Percentiles rank a stretch among this genome's conserved stretches.
These are phyloP conservation scores for Oryzias woworae DNA, from an alignment of 2,113 vertebrate species.

Conservation along the genomic window DNA sequence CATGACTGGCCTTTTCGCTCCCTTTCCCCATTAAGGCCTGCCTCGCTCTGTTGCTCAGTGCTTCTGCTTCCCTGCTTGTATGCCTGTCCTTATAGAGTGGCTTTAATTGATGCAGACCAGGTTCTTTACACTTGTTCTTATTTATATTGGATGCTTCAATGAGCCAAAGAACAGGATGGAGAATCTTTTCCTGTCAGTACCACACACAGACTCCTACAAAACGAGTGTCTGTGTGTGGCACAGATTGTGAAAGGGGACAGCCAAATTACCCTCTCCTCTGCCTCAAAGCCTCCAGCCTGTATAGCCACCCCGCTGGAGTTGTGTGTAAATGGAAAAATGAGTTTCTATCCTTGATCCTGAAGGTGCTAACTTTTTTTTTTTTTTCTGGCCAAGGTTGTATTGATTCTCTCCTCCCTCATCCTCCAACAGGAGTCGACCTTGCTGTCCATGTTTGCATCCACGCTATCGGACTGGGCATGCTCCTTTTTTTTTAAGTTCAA, in stretches of 20 bases:
- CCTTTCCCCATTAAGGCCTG: constrained; percentile 42
- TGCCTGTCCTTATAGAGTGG: constrained; percentile 35
- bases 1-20: constrained; percentile 28
- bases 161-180: constrained; percentile 35
- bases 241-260: constrained; percentile 10
- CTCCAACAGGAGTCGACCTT: constrained; percentile 17
- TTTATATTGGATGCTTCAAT: constrained; percentile 45
- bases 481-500: constrained; percentile 9
- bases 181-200: constrained; percentile 18
- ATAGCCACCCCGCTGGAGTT: constrained; percentile 26
- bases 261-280: constrained; percentile 25
- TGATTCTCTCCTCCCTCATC: constrained; percentile 24
- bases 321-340: constrained; percentile 42
- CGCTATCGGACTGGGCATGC: constrained; percentile 19
- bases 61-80: constrained; percentile 21
- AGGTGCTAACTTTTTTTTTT: constrained; percentile 26
- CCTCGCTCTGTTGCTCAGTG: constrained; percentile 46
- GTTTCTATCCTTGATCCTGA: constrained; percentile 32
- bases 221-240: background rate
- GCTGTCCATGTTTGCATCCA: constrained; percentile 30
- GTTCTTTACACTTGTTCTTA: constrained; percentile 48
- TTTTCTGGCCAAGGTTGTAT: constrained; percentile 14
- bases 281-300: constrained; percentile 28
- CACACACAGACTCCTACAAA: constrained; percentile 12
- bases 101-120: constrained; percentile 58